These are phyloP conservation scores for Rambutsinella grinnellia DNA, from an alignment of 2,888 invertebrate species.

Conservation along the genomic window DNA sequence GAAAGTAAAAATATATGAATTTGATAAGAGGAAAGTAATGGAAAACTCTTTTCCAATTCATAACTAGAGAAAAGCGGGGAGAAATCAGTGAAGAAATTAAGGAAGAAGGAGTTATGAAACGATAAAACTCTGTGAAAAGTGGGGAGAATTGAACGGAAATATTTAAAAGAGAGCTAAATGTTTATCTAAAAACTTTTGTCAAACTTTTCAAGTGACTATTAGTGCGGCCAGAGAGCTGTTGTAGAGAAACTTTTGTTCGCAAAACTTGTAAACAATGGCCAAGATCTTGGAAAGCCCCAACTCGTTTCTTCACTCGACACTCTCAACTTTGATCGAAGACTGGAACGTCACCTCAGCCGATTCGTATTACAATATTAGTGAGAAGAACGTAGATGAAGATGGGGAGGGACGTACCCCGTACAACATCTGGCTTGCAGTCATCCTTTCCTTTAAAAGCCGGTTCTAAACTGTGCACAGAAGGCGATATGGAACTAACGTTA, in stretches of 20 bases:
- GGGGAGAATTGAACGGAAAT: no score
- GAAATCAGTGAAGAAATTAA: no score
- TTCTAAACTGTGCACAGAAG: slow-evolving; percentile 78
- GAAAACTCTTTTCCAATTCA: no score
- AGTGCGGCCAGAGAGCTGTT: no score
- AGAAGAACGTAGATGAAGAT: slow-evolving; percentile 1
- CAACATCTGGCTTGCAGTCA: slow-evolving; percentile 60
- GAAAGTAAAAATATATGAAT: no score
- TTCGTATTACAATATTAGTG: slow-evolving; percentile 18
- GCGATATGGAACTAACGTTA: slow-evolving; percentile 88
- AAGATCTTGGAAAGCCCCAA: slow-evolving; percentile 6
- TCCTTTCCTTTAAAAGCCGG: slow-evolving; percentile 88
- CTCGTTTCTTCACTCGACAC: slow-evolving; percentile 17
- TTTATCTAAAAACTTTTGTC: no score
- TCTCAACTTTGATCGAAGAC: slow-evolving; percentile 18
- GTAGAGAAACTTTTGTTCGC: background rate
- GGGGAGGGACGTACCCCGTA: slow-evolving; percentile 18
- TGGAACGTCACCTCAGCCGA: slow-evolving; percentile 21
- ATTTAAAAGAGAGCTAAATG: no score
- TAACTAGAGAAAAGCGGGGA: no score
- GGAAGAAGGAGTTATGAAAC: no score
- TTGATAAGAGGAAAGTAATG: no score
- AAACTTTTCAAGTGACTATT: no score
- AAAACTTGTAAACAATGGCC: background rate
- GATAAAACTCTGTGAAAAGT: no score